phyloP scores from a whole-genome alignment of 2,888 invertebrate genomes.

The Epinotia demarniana region DNA sequence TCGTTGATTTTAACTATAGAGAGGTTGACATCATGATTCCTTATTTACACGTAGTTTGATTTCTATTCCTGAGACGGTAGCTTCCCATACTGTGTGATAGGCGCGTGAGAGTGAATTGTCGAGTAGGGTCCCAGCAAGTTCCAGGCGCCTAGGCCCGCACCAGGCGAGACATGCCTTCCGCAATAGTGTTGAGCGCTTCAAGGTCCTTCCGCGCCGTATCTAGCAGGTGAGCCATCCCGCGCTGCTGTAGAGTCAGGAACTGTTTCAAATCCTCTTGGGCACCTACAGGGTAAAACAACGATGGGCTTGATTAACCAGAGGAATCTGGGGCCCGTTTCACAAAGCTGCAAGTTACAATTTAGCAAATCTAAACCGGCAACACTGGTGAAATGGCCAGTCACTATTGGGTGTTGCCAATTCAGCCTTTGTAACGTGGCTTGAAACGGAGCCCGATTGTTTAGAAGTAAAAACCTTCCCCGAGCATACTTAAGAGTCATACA shows the following conservation, averaged over 20 bases:
- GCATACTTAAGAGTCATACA: not conserved
- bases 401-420: no score
- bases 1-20: no score
- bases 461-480: no score
- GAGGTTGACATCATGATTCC: not conserved
- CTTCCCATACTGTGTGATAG: not conserved
- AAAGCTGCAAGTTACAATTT: no score
- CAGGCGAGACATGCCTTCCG: conserved; percentile 89
- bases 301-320: no score
- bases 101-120: not conserved
- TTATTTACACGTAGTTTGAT: not conserved
- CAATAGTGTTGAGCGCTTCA: conserved; percentile 90
- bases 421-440: no score
- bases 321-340: no score
- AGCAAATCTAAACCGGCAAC: no score
- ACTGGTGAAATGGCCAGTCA: no score
- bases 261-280: conserved; percentile 89
- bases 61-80: not conserved
- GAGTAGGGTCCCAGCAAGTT: not conserved
- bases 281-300: conserved; percentile 60
- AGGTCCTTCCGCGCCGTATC: conserved; percentile 93
- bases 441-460: no score
- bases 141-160: conserved; percentile 65
- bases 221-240: conserved; percentile 94
- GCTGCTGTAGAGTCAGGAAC: conserved; percentile 94